Evolutionary conservation across 2,113 vertebrate genomes (phyloP), one percentile per base, ranked within the genome.

Genomic region (Meles meles): DNA sequence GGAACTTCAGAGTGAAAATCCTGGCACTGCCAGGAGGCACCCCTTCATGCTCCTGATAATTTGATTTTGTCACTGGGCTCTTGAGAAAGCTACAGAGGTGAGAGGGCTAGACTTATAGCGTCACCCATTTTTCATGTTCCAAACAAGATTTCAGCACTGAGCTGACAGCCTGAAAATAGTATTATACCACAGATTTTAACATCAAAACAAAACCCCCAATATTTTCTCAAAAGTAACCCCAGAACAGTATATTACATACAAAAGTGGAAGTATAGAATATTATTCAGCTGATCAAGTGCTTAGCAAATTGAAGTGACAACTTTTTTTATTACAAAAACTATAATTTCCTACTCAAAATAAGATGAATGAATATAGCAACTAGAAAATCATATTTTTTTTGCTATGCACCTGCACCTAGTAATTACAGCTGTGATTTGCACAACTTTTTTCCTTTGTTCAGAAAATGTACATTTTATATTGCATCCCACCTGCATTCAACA

Each of bases 391-490:
- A 82, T 83, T 97, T 74, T 85, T 18, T 98, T 72, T 74, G 85
- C 93, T 98, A 52, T 80, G 72, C 95, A 85, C 82, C 97, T 97
- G 92, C 37, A 95, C 84, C 76, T 95, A 97, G 88, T 59, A 98
- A 98, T 97, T 94, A 98, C 11, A 85, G 55, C 97, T 96, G 97
- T 98, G 97, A 98, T 97, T 97, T 97, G 77, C 29, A 97, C 79
- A 87, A 93, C 77, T 97, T 98, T 97, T 97, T 55, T 94, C 67
- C 42, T 89, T 98, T 98, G 81, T 97, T 98, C 95, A 96, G 85
- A 83, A 98, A 96, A 88, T 92, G 80, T 94, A 95, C 52, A 82
- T 97, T 98, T 98, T 96, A 97, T 93, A 95, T 93, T 95, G 49
- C 76, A 98, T 81, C 87, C 90, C 80, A 97, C 90, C 86, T 97